Evolutionary conservation across 2,113 vertebrate genomes (phyloP).

Genomic region (Ctenodactylus gundi): DNA sequence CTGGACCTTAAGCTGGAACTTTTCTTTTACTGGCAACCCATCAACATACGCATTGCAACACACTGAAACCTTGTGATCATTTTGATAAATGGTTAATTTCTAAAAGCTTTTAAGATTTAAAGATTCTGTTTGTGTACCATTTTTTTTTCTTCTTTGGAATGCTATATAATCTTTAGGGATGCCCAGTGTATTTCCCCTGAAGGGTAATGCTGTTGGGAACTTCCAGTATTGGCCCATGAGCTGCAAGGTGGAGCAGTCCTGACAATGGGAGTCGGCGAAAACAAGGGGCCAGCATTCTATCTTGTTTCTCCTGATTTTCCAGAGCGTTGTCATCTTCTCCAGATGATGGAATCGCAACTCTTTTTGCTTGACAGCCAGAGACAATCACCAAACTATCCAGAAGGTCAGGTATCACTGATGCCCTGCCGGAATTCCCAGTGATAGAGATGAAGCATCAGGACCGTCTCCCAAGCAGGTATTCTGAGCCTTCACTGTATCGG

Average conservation of each 20-base stretch:
- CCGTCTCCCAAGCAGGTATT: constrained; percentile 63
- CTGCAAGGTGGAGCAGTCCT: not conserved
- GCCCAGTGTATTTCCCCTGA: not conserved
- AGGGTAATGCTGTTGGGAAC: not conserved
- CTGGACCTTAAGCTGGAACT: not conserved
- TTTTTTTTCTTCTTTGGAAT: too few relatives aligned
- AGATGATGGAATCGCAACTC: constrained; percentile 66
- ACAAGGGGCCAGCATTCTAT: not conserved
- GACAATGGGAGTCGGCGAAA: not conserved
- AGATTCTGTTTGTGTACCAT: not conserved
- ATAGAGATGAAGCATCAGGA: constrained; percentile 72
- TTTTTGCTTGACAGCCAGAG: constrained; percentile 79
- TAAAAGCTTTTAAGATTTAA: constrained; percentile 15
- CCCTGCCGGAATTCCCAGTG: constrained; percentile 73
- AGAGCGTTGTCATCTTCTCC: constrained; percentile 73
- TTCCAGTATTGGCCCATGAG: not conserved
- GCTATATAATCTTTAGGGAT: not conserved
- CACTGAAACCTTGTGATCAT: not conserved
- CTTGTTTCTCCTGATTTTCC: constrained; percentile 74
- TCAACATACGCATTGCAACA: not conserved
- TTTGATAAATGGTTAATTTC: constrained; percentile 35
- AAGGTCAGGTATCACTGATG: constrained; percentile 78
- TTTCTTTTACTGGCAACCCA: not conserved
- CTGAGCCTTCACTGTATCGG: constrained; percentile 70
- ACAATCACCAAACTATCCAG: constrained; percentile 78